Evolutionary conservation across 2,113 vertebrate species (phyloP).

Genomic region (Thunnus maccoyii): DNA sequence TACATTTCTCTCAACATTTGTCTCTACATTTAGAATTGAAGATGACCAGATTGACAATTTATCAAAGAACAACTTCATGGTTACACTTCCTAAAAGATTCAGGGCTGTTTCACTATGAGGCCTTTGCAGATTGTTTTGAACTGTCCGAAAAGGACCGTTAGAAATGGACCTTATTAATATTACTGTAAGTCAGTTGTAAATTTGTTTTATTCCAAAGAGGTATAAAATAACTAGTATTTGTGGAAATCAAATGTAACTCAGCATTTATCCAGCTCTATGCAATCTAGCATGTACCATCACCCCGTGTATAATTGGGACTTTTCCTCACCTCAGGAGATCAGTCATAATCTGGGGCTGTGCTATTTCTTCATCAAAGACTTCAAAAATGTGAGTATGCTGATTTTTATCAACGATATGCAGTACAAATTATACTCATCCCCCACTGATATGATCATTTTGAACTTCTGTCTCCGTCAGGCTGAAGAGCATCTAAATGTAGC

Average conservation of each 20-base stretch:
- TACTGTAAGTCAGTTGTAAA: neutral
- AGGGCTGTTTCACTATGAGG: neutral
- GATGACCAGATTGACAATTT: slow-evolving; percentile 18
- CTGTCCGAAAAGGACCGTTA: neutral
- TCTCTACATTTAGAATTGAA: neutral
- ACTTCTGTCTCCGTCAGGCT: slow-evolving; percentile 83
- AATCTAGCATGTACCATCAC: slow-evolving; percentile 8
- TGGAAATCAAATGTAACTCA: slow-evolving; percentile 22
- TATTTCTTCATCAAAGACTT: slow-evolving; percentile 96
- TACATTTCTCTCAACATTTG: neutral
- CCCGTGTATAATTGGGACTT: slow-evolving; percentile 42
- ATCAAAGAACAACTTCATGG: slow-evolving; percentile 17
- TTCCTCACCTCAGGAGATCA: slow-evolving; percentile 90
- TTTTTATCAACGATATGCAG: neutral
- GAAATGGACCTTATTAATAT: neutral
- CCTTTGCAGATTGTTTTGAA: slow-evolving; percentile 1
- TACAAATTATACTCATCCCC: neutral
- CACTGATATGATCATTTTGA: slow-evolving; percentile 20
- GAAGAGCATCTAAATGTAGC: slow-evolving; percentile 92
- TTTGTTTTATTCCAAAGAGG: slow-evolving; percentile 14
- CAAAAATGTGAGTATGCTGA: slow-evolving; percentile 86
- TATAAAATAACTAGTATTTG: slow-evolving; percentile 29
- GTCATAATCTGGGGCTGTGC: slow-evolving; percentile 95
- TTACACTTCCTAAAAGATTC: neutral
- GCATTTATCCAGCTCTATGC: slow-evolving; percentile 4